Evolutionary conservation across 64 coral and sea anemone species (phyloP).

Genomic region (Hydrozoanthus tunicans): DNA sequence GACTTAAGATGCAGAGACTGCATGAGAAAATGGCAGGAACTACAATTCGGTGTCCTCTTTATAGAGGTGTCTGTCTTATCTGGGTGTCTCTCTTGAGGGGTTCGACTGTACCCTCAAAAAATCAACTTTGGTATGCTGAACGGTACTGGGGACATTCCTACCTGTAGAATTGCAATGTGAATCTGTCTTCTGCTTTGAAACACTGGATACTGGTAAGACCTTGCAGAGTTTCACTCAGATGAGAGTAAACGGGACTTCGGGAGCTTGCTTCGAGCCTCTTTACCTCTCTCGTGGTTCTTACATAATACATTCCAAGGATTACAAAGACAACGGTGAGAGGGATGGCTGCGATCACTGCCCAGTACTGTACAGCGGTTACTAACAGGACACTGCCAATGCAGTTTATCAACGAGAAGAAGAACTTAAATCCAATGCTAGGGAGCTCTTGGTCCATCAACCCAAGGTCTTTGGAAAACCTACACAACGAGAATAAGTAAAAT

Average conservation of each 20-base stretch:
- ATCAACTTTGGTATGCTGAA: neutral
- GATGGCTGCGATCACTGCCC: conserved; percentile 46
- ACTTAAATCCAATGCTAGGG: conserved; percentile 40
- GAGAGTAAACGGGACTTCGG: conserved; percentile 41
- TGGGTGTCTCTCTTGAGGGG: too few species aligned
- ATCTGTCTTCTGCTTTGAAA: conserved; percentile 52
- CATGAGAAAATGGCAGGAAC: too few species aligned
- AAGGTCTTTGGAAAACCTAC: conserved; percentile 63
- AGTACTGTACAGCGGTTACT: conserved; percentile 28
- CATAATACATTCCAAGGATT: conserved; percentile 54
- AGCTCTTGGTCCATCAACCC: conserved; percentile 64
- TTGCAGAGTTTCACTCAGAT: conserved; percentile 57
- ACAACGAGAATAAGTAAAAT: neutral
- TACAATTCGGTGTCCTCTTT: too few species aligned
- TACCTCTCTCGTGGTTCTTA: conserved; percentile 24
- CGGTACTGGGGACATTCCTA: neutral
- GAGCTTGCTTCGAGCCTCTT: conserved; percentile 23
- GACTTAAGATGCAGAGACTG: too few species aligned
- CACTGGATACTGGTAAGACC: conserved; percentile 59
- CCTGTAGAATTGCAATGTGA: conserved; percentile 65
- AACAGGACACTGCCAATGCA: conserved; percentile 36
- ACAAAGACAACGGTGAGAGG: conserved; percentile 42
- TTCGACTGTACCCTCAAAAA: too few species aligned
- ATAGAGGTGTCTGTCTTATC: too few species aligned
- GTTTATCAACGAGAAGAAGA: conserved; percentile 57